These are phyloP conservation scores for Ranitomeya imitator DNA, from an alignment of 2,113 vertebrate species.

Conservation along the genomic window DNA sequence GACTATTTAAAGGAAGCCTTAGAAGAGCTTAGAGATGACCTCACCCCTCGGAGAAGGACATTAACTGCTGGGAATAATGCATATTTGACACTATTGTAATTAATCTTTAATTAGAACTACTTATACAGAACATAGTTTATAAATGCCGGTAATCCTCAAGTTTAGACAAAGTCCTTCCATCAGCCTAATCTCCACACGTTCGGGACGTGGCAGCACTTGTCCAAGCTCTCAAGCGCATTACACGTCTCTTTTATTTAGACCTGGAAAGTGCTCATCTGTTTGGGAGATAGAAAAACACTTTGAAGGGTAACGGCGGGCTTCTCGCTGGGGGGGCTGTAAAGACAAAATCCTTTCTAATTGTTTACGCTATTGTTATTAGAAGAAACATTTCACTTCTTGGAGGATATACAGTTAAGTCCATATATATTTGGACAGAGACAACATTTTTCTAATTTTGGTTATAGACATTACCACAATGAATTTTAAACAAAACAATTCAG, in stretches of 20 bases:
- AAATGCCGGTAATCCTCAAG: conserved; percentile 38
- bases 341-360: background rate
- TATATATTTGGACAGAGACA: too few relatives aligned
- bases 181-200: background rate
- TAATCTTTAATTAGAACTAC: conserved; percentile 48
- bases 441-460: too few relatives aligned
- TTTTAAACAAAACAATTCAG: too few relatives aligned
- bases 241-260: conserved; percentile 33
- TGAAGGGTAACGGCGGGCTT: background rate
- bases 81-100: conserved; percentile 31
- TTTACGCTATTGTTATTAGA: conserved; percentile 37
- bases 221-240: background rate
- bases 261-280: conserved; percentile 27
- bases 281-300: background rate
- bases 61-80: background rate
- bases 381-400: background rate
- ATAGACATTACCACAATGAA: too few relatives aligned
- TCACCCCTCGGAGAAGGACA: conserved; percentile 9
- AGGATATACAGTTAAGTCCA: too few relatives aligned
- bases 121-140: conserved; percentile 22
- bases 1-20: conserved; percentile 46
- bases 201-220: background rate
- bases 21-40: conserved; percentile 31
- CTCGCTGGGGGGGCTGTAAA: background rate
- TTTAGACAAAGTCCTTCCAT: conserved; percentile 35